A percentile compares a stretch with the other conserved stretches of the same genome.
phyloP scores from a whole-genome alignment of 2,797 vertebrate species.

The Parotocinclus haroldoi region DNA sequence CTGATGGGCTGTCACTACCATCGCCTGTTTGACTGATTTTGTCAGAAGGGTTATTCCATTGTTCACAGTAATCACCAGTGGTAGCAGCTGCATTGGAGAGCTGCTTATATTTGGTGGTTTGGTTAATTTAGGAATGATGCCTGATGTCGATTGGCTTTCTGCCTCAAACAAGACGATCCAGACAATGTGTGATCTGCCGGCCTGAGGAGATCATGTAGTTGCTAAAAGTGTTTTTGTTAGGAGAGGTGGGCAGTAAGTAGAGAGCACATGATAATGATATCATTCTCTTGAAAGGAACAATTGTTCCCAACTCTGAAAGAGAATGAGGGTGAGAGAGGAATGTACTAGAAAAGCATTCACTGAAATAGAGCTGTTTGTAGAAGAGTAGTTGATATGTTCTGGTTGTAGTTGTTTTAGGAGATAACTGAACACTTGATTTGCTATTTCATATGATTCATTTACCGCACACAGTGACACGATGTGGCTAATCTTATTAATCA shows the following conservation, averaged over 20 bases:
- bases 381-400: background rate
- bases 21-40: conserved; percentile 1
- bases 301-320: conserved; percentile 38
- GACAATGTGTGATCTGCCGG: conserved; percentile 5
- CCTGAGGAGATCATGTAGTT: background rate
- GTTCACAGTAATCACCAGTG: conserved; percentile 2
- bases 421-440: background rate
- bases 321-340: conserved; percentile 41
- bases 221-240: conserved; percentile 60
- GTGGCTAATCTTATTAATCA: conserved; percentile 27
- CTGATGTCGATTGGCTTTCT: background rate
- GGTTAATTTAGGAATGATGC: conserved; percentile 21
- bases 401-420: background rate
- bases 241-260: conserved; percentile 60
- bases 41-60: conserved; percentile 19
- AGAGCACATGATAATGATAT: conserved; percentile 72
- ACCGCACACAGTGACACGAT: conserved; percentile 1
- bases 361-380: conserved; percentile 29
- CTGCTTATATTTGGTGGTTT: conserved; percentile 14
- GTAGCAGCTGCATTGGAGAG: conserved; percentile 13
- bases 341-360: conserved; percentile 11
- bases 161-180: background rate
- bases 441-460: conserved; percentile 2
- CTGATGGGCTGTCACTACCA: conserved; percentile 22
- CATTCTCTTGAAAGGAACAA: conserved; percentile 54